These are phyloP conservation scores for Drosophila prostipennis DNA, from an alignment of 2,888 invertebrate species.

Conservation along the genomic window DNA sequence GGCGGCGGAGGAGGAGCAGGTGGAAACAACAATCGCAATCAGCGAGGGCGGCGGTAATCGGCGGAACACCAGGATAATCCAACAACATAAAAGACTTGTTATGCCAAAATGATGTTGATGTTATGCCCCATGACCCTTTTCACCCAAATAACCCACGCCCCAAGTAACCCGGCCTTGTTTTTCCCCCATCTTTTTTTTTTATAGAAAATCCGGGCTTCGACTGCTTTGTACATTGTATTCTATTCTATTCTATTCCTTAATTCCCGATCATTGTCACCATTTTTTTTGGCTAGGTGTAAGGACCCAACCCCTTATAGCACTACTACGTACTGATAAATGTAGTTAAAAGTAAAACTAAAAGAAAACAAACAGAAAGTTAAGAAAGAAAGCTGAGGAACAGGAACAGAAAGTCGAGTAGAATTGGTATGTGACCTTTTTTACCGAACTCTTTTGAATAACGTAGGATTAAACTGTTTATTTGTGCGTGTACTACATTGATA, in stretches of 20 bases:
- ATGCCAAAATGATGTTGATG: constrained; percentile 37
- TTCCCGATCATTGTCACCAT: constrained; percentile 20
- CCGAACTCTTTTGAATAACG: constrained; percentile 1
- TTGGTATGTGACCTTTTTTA: constrained; percentile 3
- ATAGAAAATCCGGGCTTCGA: constrained; percentile 54
- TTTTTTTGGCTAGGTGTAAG: constrained; percentile 35
- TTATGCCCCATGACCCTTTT: constrained; percentile 25
- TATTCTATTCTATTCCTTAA: constrained; percentile 40
- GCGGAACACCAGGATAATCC: background rate
- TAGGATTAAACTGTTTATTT: constrained; percentile 19
- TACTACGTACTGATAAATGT: constrained; percentile 62
- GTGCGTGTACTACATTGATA: constrained; percentile 24
- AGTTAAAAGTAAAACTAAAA: constrained; percentile 3
- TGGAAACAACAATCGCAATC: constrained; percentile 50
- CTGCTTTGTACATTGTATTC: constrained; percentile 65
- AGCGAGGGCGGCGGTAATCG: constrained; percentile 46
- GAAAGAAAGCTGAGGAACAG: background rate
- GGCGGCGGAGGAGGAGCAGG: constrained; percentile 13
- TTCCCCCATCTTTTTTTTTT: background rate
- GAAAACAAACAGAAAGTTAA: background rate
- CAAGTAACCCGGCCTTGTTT: background rate
- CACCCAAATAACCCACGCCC: background rate
- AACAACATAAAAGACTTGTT: constrained; percentile 24
- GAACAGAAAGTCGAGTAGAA: background rate
- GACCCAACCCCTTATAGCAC: constrained; percentile 8